These are phyloP conservation scores for Buceros bicornis DNA, from an alignment of 2,797 vertebrate genomes.

Conservation along the genomic window DNA sequence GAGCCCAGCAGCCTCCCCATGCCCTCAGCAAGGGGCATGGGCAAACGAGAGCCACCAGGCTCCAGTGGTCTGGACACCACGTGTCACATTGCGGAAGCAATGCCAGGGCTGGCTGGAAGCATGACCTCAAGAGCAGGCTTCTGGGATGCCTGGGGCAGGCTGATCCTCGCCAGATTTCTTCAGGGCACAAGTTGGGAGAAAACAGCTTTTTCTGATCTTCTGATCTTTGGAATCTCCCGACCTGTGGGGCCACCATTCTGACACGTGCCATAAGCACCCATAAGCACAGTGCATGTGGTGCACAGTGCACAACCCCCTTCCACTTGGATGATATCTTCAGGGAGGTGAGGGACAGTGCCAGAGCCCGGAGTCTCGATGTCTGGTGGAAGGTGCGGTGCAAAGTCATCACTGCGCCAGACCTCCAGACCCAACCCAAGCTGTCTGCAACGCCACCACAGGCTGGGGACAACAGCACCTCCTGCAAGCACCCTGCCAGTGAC, in stretches of 20 bases:
- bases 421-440: background rate
- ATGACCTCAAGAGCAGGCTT: background rate
- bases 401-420: background rate
- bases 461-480: background rate
- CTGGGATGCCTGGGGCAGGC: background rate
- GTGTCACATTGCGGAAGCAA: background rate
- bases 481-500: background rate
- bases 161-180: background rate
- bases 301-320: background rate
- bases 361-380: rapidly evolving
- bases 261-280: rapidly evolving
- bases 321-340: background rate
- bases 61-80: background rate
- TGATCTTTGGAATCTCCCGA: background rate
- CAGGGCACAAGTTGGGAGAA: background rate
- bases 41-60: rapidly evolving
- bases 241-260: rapidly evolving
- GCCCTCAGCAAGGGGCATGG: rapidly evolving
- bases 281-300: background rate
- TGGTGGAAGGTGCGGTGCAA: rapidly evolving
- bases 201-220: background rate
- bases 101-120: background rate
- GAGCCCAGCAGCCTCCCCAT: background rate
- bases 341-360: background rate
- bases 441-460: background rate